Percentiles rank a stretch among this genome's conserved stretches.
Conservation (phyloP, 35 echinoderm and acorn worm species). For the Stichopus chloronotus region DNA sequence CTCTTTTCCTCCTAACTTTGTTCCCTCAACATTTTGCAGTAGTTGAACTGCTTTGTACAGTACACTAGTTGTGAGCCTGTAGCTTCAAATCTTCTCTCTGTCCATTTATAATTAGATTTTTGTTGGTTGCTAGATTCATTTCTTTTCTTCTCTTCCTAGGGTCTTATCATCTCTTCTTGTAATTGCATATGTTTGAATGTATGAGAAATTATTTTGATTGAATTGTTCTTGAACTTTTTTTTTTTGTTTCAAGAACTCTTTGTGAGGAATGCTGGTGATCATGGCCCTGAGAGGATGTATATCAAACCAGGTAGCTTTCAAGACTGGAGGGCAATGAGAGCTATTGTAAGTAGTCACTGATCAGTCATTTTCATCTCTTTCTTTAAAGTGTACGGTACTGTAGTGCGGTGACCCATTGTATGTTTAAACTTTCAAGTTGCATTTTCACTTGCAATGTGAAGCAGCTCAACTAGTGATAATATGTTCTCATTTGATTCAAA, state of each 20-base stretch:
- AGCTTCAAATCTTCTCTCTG: too few species aligned
- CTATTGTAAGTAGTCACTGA: constrained; percentile 55
- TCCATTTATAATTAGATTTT: too few species aligned
- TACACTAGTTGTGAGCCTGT: too few species aligned
- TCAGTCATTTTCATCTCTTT: background rate
- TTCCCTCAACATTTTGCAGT: too few species aligned
- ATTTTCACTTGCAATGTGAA: background rate
- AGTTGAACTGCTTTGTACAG: too few species aligned
- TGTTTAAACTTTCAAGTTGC: background rate
- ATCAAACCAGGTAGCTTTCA: constrained; percentile 66
- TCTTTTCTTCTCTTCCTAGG: too few species aligned
- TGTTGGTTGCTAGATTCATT: too few species aligned
- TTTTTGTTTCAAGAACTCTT: background rate
- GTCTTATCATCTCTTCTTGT: too few species aligned
- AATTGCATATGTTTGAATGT: too few species aligned
- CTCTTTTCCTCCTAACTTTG: too few species aligned
- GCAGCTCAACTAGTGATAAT: background rate
- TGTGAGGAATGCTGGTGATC: constrained; percentile 40
- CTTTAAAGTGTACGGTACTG: background rate
- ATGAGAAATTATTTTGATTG: too few species aligned
- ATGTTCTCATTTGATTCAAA: background rate
- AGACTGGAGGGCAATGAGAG: constrained; percentile 67
- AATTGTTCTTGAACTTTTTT: background rate
- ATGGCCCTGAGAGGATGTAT: constrained; percentile 61
- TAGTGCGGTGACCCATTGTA: too few species aligned